phyloP scores from a whole-genome alignment of 2,888 invertebrate species.

The Eupithecia dodoneata region DNA sequence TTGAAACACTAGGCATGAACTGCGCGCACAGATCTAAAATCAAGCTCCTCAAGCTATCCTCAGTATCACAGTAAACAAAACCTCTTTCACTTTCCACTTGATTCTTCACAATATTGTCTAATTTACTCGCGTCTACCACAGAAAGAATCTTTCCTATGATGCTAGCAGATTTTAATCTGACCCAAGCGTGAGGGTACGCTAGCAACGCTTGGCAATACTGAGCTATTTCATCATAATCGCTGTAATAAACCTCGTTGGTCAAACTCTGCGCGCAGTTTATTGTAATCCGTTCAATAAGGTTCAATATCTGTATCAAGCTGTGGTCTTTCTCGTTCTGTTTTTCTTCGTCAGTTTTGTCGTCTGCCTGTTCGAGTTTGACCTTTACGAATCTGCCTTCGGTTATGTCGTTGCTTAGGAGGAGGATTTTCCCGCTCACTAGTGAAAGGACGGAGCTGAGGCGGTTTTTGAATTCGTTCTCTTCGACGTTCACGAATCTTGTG shows the following conservation, averaged over 20 bases:
- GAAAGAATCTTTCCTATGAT: constrained; percentile 89
- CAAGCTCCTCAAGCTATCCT: constrained; percentile 86
- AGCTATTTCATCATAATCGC: constrained; percentile 84
- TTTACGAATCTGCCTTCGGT: constrained; percentile 86
- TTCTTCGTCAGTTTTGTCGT: constrained; percentile 79
- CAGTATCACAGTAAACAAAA: constrained; percentile 86
- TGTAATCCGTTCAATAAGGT: constrained; percentile 88
- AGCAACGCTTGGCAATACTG: constrained; percentile 89
- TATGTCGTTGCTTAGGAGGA: constrained; percentile 76
- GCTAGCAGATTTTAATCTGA: constrained; percentile 90
- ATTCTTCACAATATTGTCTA: constrained; percentile 78
- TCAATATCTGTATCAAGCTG: constrained; percentile 89
- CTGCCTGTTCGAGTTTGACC: constrained; percentile 71
- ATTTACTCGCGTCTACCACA: constrained; percentile 84
- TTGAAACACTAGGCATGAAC: constrained; percentile 87
- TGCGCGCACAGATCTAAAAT: constrained; percentile 91
- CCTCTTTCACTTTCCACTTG: constrained; percentile 73
- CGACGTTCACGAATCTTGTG: constrained; percentile 91
- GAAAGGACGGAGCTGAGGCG: constrained; percentile 86
- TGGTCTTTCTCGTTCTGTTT: constrained; percentile 88
- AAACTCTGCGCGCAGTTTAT: constrained; percentile 85
- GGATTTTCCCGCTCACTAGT: constrained; percentile 80
- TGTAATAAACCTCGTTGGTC: constrained; percentile 72
- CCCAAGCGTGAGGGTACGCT: constrained; percentile 94
- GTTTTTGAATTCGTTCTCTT: constrained; percentile 87